phyloP scores from a whole-genome alignment of 1,140 invertebrate species.

The Cheumatopsyche charites region DNA sequence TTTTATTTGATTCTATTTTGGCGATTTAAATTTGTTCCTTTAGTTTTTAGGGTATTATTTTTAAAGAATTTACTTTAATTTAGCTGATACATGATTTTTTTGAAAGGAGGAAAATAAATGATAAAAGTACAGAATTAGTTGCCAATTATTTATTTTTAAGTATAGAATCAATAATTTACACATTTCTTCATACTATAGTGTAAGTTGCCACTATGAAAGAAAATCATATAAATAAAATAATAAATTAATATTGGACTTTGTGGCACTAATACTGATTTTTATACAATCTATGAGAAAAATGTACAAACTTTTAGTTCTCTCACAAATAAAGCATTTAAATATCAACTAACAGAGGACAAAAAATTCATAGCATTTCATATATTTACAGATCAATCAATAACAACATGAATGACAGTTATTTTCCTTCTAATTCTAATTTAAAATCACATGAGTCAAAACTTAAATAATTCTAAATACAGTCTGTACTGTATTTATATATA shows the following conservation, averaged over 20 bases:
- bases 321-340: conserved; percentile 24
- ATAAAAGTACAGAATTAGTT: background rate
- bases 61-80: no score
- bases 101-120: no score
- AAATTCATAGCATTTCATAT: background rate
- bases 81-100: no score
- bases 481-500: background rate
- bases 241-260: background rate
- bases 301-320: conserved; percentile 5
- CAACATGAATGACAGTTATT: background rate
- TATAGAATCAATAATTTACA: conserved; percentile 16
- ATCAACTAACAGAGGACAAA: background rate
- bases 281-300: conserved; percentile 13
- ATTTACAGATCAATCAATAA: background rate
- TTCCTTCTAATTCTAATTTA: conserved; percentile 5
- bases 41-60: no score
- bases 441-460: conserved; percentile 26
- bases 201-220: conserved; percentile 3
- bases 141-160: conserved; percentile 1
- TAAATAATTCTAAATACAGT: conserved; percentile 3
- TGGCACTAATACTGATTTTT: conserved; percentile 18
- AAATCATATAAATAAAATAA: background rate
- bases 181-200: conserved; percentile 9
- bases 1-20: no score
- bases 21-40: no score